Evolutionary conservation across 2,888 invertebrate genomes (phyloP).

Genomic region (Mylabris sibirica): DNA sequence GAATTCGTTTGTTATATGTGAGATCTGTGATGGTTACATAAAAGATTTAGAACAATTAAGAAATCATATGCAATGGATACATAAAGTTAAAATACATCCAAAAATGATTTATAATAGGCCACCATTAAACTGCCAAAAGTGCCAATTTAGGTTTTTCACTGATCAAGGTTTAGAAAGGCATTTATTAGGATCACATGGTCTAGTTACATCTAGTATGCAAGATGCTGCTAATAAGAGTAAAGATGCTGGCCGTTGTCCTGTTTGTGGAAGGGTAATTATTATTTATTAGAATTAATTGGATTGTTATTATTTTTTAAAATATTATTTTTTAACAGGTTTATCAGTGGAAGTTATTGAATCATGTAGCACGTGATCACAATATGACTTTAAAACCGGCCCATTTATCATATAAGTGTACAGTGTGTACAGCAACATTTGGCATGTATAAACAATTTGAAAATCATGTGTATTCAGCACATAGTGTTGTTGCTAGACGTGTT

Average conservation of each 20-base stretch:
- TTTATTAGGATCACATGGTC: slow-evolving; percentile 90
- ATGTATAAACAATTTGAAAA: slow-evolving; percentile 96
- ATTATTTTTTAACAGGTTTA: slow-evolving; percentile 71
- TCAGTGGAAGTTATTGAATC: slow-evolving; percentile 91
- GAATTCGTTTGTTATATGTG: slow-evolving; percentile 90
- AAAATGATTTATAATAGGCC: slow-evolving; percentile 96
- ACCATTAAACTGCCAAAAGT: slow-evolving; percentile 94
- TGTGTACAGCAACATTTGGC: slow-evolving; percentile 92
- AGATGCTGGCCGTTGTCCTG: slow-evolving; percentile 93
- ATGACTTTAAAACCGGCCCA: slow-evolving; percentile 92
- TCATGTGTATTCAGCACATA: slow-evolving; percentile 93
- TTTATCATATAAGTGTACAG: slow-evolving; percentile 93
- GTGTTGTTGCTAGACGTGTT: slow-evolving; percentile 86
- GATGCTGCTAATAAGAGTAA: slow-evolving; percentile 94
- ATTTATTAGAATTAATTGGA: no score
- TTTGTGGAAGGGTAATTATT: slow-evolving; percentile 90
- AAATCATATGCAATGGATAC: slow-evolving; percentile 98
- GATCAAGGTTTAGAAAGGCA: slow-evolving; percentile 96
- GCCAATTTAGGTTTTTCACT: slow-evolving; percentile 96
- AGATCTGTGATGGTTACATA: slow-evolving; percentile 96
- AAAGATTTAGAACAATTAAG: slow-evolving; percentile 90
- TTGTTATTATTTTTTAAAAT: slow-evolving; percentile 18
- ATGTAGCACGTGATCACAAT: slow-evolving; percentile 91
- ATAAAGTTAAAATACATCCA: slow-evolving; percentile 95
- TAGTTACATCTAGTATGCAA: slow-evolving; percentile 96